Conservation (phyloP, 2,113 vertebrate genomes). For the Pipa parva region DNA sequence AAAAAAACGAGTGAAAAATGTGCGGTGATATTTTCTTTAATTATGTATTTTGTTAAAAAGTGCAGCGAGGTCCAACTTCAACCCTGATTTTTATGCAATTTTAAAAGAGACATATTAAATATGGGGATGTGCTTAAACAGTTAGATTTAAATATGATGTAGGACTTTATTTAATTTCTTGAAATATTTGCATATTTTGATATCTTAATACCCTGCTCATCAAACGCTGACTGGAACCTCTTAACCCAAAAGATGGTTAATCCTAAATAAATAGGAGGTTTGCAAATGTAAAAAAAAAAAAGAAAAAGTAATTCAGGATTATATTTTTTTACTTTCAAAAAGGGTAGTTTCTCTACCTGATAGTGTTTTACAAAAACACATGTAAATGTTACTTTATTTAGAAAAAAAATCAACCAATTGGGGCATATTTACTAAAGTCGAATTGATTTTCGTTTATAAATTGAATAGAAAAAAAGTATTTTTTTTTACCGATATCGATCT, state of each 20-base stretch:
- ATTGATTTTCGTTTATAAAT: too few relatives aligned
- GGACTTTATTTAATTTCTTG: slow-evolving; percentile 41
- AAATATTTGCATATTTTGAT: slow-evolving; percentile 46
- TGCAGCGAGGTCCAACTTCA: slow-evolving; percentile 52
- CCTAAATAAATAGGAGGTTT: slow-evolving; percentile 38
- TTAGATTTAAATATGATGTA: slow-evolving; percentile 34
- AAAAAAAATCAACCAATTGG: too few relatives aligned
- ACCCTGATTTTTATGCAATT: slow-evolving; percentile 40
- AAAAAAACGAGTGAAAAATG: slow-evolving; percentile 50
- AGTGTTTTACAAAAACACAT: too few relatives aligned
- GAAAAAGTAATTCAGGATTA: slow-evolving; percentile 32
- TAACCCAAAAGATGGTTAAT: slow-evolving; percentile 25
- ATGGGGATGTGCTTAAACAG: slow-evolving; percentile 37
- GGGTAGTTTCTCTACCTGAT: slow-evolving; percentile 6
- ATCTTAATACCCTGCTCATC: slow-evolving; percentile 35
- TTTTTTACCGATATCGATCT: too few relatives aligned
- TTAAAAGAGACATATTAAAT: slow-evolving; percentile 44
- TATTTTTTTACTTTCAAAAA: neutral
- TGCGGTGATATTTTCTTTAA: slow-evolving; percentile 55
- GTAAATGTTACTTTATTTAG: too few relatives aligned
- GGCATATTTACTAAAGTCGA: too few relatives aligned
- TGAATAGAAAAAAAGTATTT: too few relatives aligned
- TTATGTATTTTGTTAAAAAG: slow-evolving; percentile 60
- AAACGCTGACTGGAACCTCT: slow-evolving; percentile 35
- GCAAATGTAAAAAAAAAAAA: slow-evolving; percentile 37